Evolutionary conservation across 2,888 invertebrate genomes (phyloP), one percentile per base, ranked within the genome.

Genomic region (Plebejus anna): DNA sequence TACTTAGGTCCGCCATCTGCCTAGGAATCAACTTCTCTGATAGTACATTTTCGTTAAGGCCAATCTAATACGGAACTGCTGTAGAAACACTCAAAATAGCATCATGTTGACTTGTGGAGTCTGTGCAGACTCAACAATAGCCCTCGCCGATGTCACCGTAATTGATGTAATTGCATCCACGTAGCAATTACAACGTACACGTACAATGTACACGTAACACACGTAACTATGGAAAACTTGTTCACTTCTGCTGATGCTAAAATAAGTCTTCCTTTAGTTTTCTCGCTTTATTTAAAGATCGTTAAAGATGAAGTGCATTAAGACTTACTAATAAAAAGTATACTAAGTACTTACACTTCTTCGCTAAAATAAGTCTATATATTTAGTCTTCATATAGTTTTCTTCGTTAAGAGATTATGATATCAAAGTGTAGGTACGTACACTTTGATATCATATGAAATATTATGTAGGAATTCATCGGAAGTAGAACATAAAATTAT

Each of bases 91-190:
- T 47, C 42, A 9, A 47, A 38, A 47, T 42, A 2, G 7, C 42
- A 7, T 6, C 6, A 38, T 47, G 42, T 38, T 38, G 6, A 16
- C 22, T 7, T 2, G 22, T 61, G 32, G 13, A 61, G 11, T 1
- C 61, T 1, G 11, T 28, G 32, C 61, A 11, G 61, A 32, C 11
- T 11, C 28, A 22, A 28, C 61, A 11, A 61, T 9, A 28, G 61
- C 32, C 13, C 11, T 61, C 61, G 28, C 4, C 61, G 22, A 1
- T 61, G 61, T 28, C 61, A 61, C 22, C 61, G 61, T 61, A 32
- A 61, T 61, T 61, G 32, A 61, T 28, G 11, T 61, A 61, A 61
- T 61, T 61, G 32, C 61, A 11, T 61, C 9, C 61, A 61, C 61
- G 61, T 61, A 61, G 28, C 28, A 28, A 61, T 61, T 61, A 61